Percentiles rank a stretch among this genome's conserved stretches.
Conservation (phyloP, 1,140 invertebrate genomes). For the Drosophila ananassae region DNA sequence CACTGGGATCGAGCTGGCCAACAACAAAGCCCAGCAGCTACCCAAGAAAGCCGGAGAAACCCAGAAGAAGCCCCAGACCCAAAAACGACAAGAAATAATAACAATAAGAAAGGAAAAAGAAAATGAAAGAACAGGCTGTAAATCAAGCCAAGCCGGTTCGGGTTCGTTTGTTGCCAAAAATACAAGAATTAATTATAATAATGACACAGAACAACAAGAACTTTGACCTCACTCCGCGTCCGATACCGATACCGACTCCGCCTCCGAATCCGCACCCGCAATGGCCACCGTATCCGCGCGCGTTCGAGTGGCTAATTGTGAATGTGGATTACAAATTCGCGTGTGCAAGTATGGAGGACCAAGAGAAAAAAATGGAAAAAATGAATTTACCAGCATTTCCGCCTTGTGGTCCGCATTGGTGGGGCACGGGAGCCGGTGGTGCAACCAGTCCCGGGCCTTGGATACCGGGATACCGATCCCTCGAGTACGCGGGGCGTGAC, state of each 20-base stretch:
- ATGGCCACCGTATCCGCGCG: slow-evolving; percentile 27
- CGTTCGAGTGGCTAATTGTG: slow-evolving; percentile 56
- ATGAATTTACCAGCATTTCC: slow-evolving; percentile 53
- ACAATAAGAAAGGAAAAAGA: slow-evolving; percentile 10
- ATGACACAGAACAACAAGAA: slow-evolving; percentile 48
- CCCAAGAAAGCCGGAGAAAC: slow-evolving; percentile 4
- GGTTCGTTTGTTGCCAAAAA: slow-evolving; percentile 52
- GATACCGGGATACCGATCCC: slow-evolving; percentile 39
- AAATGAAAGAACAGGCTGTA: slow-evolving; percentile 49
- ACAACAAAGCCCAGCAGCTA: slow-evolving; percentile 29
- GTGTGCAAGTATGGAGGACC: slow-evolving; percentile 37
- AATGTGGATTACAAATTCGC: slow-evolving; percentile 71
- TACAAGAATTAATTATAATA: slow-evolving; percentile 66
- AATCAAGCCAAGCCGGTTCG: slow-evolving; percentile 66
- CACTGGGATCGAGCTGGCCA: slow-evolving; percentile 41
- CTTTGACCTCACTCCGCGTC: slow-evolving; percentile 12
- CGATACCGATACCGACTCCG: not conserved
- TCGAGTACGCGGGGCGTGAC: slow-evolving; percentile 64
- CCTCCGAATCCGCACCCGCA: slow-evolving; percentile 5
- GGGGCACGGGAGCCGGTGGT: slow-evolving; percentile 8
- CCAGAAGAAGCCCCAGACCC: not conserved
- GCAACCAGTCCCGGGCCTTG: slow-evolving; percentile 15
- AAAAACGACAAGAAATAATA: slow-evolving; percentile 14
- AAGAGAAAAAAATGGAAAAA: slow-evolving; percentile 19
- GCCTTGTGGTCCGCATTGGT: slow-evolving; percentile 20